These are phyloP conservation scores for Panurus biarmicus DNA, from an alignment of 2,113 vertebrate genomes.

Conservation along the genomic window DNA sequence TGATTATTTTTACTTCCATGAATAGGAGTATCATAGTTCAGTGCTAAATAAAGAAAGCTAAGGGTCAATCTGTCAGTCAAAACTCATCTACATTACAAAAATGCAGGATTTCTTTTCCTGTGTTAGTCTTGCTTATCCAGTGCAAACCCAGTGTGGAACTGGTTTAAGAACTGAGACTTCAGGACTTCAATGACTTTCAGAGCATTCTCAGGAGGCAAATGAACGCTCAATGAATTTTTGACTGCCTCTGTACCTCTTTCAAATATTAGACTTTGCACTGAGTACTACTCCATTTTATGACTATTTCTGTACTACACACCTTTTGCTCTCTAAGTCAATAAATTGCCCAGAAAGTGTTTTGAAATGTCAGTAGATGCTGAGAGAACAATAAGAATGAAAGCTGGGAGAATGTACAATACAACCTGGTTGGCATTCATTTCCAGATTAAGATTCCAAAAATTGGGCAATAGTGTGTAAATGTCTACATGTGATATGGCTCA, in stretches of 20 bases:
- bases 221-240: background rate
- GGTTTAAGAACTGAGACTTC: background rate
- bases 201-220: background rate
- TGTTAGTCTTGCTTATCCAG: background rate
- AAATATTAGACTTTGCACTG: background rate
- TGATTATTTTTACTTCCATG: conserved; percentile 26
- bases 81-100: conserved; percentile 23
- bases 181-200: background rate
- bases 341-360: background rate
- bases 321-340: background rate
- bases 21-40: background rate
- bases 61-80: conserved; percentile 27
- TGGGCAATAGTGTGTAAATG: background rate
- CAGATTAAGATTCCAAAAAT: background rate
- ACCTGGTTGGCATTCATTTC: background rate
- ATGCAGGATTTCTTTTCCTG: background rate
- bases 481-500: background rate
- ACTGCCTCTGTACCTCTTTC: background rate
- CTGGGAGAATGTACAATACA: background rate
- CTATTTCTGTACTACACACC: background rate
- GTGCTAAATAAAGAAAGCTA: background rate
- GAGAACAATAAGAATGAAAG: background rate
- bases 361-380: background rate
- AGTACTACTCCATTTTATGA: background rate
- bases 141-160: background rate